A percentile compares a stretch with the other conserved stretches of the same genome.
Conservation (phyloP, 2,113 vertebrate genomes). For the Campylomormyrus numenius region DNA sequence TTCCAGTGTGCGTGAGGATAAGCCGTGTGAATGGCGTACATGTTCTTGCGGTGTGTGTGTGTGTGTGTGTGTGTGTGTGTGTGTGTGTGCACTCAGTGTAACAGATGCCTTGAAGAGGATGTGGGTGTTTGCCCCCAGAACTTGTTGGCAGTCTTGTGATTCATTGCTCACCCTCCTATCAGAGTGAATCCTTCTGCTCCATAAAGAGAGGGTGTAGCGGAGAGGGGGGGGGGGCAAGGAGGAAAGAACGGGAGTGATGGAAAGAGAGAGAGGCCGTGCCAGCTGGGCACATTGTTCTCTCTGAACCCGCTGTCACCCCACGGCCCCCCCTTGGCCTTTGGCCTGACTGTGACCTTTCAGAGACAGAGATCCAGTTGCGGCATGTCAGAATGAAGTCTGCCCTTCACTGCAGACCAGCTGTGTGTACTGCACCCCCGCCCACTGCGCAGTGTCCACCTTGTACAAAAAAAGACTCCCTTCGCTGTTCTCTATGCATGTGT, state of each 20-base stretch:
- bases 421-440: not conserved
- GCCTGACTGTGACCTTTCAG: slow-evolving; percentile 6
- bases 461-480: not conserved
- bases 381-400: not conserved
- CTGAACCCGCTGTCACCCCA: not conserved
- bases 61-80: not conserved
- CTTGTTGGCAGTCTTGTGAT: slow-evolving; percentile 19
- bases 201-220: not conserved
- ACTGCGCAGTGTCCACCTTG: not conserved
- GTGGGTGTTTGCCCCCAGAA: not conserved
- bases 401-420: slow-evolving; percentile 10
- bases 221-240: not conserved
- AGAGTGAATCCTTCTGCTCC: not conserved
- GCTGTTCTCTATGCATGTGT: not conserved
- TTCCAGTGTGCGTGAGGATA: not conserved
- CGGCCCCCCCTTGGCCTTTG: slow-evolving; percentile 5
- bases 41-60: not conserved
- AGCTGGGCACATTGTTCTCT: not conserved
- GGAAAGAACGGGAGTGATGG: not conserved
- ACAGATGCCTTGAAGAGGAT: not conserved
- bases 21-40: not conserved
- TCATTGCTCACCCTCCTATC: slow-evolving; percentile 1
- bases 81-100: not conserved
- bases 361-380: not conserved
- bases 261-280: not conserved